Percentiles rank a stretch among this genome's conserved stretches.
Conservation (phyloP, 2,888 invertebrate genomes). For the Diplazon laetatorius region DNA sequence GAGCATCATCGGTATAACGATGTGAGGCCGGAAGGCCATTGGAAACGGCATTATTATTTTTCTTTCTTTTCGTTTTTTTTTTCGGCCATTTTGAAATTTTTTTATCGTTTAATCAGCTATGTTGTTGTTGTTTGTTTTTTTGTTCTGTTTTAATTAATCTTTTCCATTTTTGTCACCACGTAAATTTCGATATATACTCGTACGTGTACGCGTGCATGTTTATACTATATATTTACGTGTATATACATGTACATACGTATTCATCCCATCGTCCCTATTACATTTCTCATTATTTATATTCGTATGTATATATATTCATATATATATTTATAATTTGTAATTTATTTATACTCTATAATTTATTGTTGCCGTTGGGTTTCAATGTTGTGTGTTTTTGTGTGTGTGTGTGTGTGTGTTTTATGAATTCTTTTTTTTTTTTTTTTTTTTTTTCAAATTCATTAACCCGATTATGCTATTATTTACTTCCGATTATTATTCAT, state of each 20-base stretch:
- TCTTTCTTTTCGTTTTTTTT: too few species aligned
- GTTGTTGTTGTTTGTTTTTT: constrained; percentile 29
- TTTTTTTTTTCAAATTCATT: constrained; percentile 36
- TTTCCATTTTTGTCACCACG: constrained; percentile 24
- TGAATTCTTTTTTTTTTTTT: constrained; percentile 34
- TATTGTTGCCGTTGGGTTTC: constrained; percentile 72
- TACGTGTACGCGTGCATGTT: constrained; percentile 54
- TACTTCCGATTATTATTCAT: constrained; percentile 43
- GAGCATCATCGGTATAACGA: constrained; percentile 4
- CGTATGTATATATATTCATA: constrained; percentile 46
- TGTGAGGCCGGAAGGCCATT: constrained; percentile 33
- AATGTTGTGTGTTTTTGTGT: constrained; percentile 24
- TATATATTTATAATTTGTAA: constrained; percentile 35
- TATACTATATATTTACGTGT: constrained; percentile 54
- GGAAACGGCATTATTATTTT: constrained; percentile 11
- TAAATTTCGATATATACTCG: constrained; percentile 49
- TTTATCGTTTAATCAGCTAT: constrained; percentile 20
- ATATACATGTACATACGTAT: constrained; percentile 58
- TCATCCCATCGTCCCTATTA: constrained; percentile 51
- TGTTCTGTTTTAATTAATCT: background rate
- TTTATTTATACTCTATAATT: constrained; percentile 56
- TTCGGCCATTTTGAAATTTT: constrained; percentile 37
- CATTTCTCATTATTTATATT: constrained; percentile 61
- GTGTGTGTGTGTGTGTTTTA: background rate
- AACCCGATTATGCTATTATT: constrained; percentile 40